These are phyloP conservation scores for Ammospiza maritima DNA, from an alignment of 2,797 vertebrate genomes.

Conservation along the genomic window DNA sequence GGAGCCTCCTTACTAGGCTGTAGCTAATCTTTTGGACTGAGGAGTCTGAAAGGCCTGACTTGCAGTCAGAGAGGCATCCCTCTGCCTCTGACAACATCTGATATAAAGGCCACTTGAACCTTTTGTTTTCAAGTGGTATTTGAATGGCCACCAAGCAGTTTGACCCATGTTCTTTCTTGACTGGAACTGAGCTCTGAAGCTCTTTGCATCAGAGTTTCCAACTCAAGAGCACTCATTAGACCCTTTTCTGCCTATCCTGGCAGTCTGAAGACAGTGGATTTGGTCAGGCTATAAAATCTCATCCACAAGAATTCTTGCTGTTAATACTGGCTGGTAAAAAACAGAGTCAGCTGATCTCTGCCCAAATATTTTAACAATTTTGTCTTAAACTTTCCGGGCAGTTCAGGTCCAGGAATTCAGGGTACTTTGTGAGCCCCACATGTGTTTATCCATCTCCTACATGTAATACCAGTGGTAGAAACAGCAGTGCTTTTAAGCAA, in stretches of 20 bases:
- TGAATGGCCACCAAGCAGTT: not conserved
- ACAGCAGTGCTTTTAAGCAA: not conserved
- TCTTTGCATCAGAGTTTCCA: not conserved
- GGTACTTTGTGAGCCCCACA: not conserved
- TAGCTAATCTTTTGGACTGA: not conserved
- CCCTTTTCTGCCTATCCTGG: not conserved
- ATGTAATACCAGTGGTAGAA: not conserved
- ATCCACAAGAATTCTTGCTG: not conserved
- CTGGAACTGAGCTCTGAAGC: not conserved
- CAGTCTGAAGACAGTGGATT: not conserved
- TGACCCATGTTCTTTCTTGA: not conserved
- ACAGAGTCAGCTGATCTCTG: not conserved
- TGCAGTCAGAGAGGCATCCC: not conserved
- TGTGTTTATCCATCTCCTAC: not conserved
- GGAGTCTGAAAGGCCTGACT: not conserved
- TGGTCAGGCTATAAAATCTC: not conserved
- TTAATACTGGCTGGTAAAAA: not conserved
- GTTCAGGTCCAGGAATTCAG: not conserved
- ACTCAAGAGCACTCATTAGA: not conserved
- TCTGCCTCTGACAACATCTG: not conserved
- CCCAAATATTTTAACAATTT: not conserved
- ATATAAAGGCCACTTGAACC: not conserved
- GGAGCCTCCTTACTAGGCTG: not conserved
- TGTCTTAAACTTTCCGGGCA: not conserved
- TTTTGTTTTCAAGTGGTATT: not conserved